Percentiles rank a stretch among this genome's conserved stretches.
phyloP scores from a whole-genome alignment of 2,113 vertebrate genomes.

The Prunella fulvescens region DNA sequence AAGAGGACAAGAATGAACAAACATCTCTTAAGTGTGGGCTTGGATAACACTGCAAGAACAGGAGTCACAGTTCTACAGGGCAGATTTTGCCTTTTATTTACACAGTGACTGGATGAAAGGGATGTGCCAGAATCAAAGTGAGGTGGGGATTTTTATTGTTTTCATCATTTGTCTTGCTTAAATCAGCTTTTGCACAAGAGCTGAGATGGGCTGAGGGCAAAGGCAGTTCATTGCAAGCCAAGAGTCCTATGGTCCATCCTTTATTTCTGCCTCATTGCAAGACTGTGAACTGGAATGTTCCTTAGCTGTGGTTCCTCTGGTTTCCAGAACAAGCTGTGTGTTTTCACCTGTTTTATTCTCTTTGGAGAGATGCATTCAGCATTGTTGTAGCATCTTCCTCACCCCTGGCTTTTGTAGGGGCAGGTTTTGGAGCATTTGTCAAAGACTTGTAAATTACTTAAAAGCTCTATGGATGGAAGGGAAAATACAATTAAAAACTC shows the following conservation, averaged over 20 bases:
- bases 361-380: background rate
- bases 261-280: background rate
- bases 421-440: background rate
- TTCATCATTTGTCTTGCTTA: background rate
- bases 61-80: accelerated
- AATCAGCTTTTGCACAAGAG: background rate
- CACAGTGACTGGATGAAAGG: background rate
- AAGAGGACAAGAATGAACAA: background rate
- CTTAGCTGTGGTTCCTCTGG: background rate
- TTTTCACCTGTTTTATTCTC: background rate
- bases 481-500: background rate
- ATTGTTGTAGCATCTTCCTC: accelerated
- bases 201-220: background rate
- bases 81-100: background rate
- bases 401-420: background rate
- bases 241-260: background rate
- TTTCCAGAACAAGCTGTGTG: background rate
- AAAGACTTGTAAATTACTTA: background rate
- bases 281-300: background rate
- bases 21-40: background rate
- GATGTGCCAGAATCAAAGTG: background rate
- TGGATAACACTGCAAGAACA: background rate
- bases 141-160: background rate
- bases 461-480: background rate
- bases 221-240: background rate